A percentile compares a stretch with the other conserved stretches of the same genome.
Conservation (phyloP, 1,140 invertebrate genomes). For the Zaprionus africanus region DNA sequence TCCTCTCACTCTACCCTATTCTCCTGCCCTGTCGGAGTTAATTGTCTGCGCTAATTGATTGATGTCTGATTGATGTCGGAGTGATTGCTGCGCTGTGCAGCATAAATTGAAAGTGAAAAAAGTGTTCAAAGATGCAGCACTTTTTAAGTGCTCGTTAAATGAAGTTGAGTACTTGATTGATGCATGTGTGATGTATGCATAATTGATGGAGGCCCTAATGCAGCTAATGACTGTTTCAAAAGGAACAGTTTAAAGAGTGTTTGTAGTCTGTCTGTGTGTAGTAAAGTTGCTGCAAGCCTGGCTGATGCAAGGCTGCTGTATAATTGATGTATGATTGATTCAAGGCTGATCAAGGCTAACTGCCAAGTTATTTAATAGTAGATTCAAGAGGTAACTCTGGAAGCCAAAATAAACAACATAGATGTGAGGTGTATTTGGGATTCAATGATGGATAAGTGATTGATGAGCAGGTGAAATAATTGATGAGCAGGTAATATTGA, state of each 20-base stretch:
- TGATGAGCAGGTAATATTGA: background rate
- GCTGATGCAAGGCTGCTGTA: background rate
- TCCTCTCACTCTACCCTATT: background rate
- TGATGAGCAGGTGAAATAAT: background rate
- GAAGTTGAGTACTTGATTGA: background rate
- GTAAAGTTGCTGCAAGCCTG: background rate
- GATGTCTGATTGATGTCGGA: conserved; percentile 9
- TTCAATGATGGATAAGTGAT: background rate
- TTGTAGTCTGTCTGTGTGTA: background rate
- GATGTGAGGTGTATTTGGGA: too few relatives aligned
- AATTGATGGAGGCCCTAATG: background rate
- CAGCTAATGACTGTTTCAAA: background rate
- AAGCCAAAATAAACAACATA: too few relatives aligned
- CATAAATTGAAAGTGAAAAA: background rate
- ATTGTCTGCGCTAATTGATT: background rate
- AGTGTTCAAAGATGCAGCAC: background rate
- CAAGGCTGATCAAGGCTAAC: background rate
- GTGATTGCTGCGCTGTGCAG: background rate
- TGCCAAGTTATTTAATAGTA: background rate
- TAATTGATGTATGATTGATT: background rate
- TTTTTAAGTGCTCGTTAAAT: background rate
- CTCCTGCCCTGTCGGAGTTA: background rate
- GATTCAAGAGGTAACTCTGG: background rate
- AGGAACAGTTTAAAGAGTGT: background rate
- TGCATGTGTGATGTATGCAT: background rate